A percentile compares a stretch with the other conserved stretches of the same genome.
phyloP scores from a whole-genome alignment of 2,888 invertebrate species.

The Buathra laborator region DNA sequence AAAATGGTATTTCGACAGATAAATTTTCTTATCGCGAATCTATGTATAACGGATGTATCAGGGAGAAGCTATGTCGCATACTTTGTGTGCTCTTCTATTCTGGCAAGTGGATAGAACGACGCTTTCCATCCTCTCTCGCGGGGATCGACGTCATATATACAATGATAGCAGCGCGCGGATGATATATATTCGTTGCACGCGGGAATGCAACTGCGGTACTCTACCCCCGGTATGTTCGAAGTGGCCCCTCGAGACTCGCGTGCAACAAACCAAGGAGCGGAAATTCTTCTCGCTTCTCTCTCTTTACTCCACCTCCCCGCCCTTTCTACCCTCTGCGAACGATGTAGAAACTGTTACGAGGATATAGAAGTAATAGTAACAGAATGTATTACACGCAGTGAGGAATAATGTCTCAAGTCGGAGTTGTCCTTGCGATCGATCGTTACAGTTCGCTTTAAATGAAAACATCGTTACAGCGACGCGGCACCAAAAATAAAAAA shows the following conservation, averaged over 20 bases:
- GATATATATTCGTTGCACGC: conserved; percentile 67
- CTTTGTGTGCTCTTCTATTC: background rate
- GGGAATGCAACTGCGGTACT: conserved; percentile 65
- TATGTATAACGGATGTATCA: no score
- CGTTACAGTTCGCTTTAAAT: background rate
- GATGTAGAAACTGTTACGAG: conserved; percentile 20
- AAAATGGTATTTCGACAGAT: no score
- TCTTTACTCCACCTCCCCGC: conserved; percentile 3
- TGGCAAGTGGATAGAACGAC: conserved; percentile 2
- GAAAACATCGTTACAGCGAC: background rate
- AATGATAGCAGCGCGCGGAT: conserved; percentile 37
- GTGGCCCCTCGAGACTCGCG: conserved; percentile 66
- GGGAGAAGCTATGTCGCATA: no score
- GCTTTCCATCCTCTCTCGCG: conserved; percentile 20
- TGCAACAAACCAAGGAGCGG: conserved; percentile 68
- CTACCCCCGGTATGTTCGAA: conserved; percentile 47
- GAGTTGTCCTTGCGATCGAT: conserved; percentile 51
- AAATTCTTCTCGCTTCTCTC: conserved; percentile 64
- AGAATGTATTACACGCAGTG: conserved; percentile 58
- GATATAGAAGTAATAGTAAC: conserved; percentile 50
- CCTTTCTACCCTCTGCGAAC: conserved; percentile 12
- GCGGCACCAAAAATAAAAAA: background rate
- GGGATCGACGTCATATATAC: conserved; percentile 42
- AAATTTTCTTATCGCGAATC: no score
- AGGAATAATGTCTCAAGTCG: conserved; percentile 64